Conservation (phyloP, 1,140 invertebrate species). For the Muscidifurax raptorellus region DNA sequence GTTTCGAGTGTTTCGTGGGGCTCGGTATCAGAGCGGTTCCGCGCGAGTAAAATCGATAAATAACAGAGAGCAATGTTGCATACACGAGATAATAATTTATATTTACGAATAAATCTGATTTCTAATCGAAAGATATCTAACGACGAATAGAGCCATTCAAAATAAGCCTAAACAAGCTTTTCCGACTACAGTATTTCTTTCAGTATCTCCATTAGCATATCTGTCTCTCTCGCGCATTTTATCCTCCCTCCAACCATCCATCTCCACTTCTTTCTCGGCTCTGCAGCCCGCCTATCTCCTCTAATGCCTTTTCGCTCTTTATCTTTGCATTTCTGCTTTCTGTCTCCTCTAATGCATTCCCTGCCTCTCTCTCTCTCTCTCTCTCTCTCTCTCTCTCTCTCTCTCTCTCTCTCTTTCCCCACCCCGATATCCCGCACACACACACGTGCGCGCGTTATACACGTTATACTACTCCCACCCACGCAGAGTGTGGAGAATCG, state of each 20-base stretch:
- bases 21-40: background rate
- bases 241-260: background rate
- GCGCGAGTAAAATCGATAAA: background rate
- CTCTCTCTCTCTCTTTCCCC: constrained; percentile 15
- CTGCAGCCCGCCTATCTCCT: constrained; percentile 8
- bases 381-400: constrained; percentile 18
- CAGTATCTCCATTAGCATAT: constrained; percentile 32
- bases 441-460: no score
- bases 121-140: no score
- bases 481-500: no score
- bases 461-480: background rate
- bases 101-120: background rate
- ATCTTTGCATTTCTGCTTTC: constrained; percentile 47
- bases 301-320: constrained; percentile 38
- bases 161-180: background rate
- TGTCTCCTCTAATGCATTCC: constrained; percentile 20
- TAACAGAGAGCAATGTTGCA: background rate
- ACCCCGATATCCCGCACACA: background rate
- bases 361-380: constrained; percentile 14
- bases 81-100: background rate
- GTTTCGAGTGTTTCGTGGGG: background rate
- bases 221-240: background rate
- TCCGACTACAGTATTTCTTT: background rate
- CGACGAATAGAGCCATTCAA: background rate
- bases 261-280: constrained; percentile 12